These are phyloP conservation scores for Euplagia quadripunctaria DNA, from an alignment of 2,888 invertebrate genomes.

Conservation along the genomic window DNA sequence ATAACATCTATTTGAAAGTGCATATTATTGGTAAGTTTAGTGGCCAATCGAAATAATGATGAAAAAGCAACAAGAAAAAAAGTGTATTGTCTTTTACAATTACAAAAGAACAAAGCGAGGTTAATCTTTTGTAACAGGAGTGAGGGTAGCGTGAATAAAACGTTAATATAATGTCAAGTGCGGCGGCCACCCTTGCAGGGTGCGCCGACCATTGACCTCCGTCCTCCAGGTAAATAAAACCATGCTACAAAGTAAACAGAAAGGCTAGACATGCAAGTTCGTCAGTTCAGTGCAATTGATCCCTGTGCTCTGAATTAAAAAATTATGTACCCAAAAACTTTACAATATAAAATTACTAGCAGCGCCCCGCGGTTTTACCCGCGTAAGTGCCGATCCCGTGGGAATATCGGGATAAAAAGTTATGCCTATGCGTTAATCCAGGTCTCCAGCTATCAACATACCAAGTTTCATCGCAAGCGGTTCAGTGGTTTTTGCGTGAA, in stretches of 20 bases:
- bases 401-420: too few species aligned
- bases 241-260: not conserved
- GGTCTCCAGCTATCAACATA: too few species aligned
- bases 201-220: slow-evolving; percentile 75
- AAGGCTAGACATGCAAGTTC: not conserved
- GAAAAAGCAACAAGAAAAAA: not conserved
- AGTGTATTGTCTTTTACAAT: slow-evolving; percentile 1
- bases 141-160: slow-evolving; percentile 43
- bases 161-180: slow-evolving; percentile 56
- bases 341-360: too few species aligned
- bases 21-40: not conserved
- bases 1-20: not conserved
- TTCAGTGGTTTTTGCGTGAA: too few species aligned
- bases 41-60: not conserved
- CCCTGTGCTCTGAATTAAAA: not conserved
- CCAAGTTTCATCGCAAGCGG: too few species aligned
- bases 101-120: slow-evolving; percentile 12
- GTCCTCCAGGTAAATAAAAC: slow-evolving; percentile 56
- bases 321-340: too few species aligned
- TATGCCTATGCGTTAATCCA: too few species aligned
- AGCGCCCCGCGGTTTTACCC: too few species aligned
- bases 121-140: slow-evolving; percentile 30
- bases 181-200: slow-evolving; percentile 59
- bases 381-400: too few species aligned
- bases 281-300: slow-evolving; percentile 9